Base-by-base conservation (phyloP, 2,888 invertebrate genomes). In the Gymnosoma rotundatum region DNA sequence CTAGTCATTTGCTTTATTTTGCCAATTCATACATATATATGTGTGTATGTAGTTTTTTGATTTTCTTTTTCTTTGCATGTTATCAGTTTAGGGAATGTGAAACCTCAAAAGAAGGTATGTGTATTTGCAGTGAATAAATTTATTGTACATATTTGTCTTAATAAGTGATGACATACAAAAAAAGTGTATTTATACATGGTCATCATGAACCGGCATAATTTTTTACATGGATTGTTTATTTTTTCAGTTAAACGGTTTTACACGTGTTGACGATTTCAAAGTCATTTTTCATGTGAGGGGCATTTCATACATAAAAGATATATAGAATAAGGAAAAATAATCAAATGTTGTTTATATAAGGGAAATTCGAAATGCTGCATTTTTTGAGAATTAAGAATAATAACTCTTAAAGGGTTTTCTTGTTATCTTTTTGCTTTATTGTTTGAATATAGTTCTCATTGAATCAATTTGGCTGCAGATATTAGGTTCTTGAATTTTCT, bases 181-280 rank as follows among this genome's bases (percentile, higher is more conserved):
- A 6, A 63, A 66, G 60, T 48, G 3, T 20, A n/a, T 14, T 36
- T 18, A n/a, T 14, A 5, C 48, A 14, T 18, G 67, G 60, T 78
- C 82, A 73, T 54, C 76, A 78, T 82, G 76, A 78, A 21, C 48
- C 66, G 60, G 72, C 82, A 82, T 66, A 67, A 60, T 76, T 64
- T 66, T 52, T 48, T 16, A 14, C 16, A 48, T 16, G 14, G 16
- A 8, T 14, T 64, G 25, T 25, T 25, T 25, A 2, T 4, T 67
- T 50, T 66, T 18, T 3, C 12, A 54, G 14, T 12, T 4, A 52
- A 73, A 60, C 54, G 20, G 58, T 58, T 54, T 36, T 58, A 60
- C 70, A 81, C 52, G 64, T 70, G 70, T 52, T 60, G 58, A 52
- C 32, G 16, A 38, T 76, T 76, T 54, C 20, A 58, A 66, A 54